Evolutionary conservation across 1,140 invertebrate species (phyloP).

Genomic region (Cepaea nemoralis): DNA sequence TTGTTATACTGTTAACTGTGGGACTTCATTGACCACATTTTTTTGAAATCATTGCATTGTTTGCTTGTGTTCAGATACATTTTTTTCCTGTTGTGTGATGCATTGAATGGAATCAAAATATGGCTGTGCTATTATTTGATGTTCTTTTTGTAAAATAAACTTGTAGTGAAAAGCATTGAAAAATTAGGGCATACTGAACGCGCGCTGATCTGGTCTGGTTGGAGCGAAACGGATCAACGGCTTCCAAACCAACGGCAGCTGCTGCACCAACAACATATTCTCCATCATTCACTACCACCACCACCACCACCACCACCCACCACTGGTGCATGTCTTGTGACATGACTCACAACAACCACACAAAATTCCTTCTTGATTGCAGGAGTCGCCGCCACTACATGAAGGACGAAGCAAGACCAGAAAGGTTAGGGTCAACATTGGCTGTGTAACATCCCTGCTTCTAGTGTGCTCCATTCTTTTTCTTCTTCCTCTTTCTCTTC

Average conservation of each 20-base stretch:
- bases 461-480: too few relatives aligned
- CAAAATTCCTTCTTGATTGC: conserved; percentile 38
- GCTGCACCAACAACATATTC: conserved; percentile 23
- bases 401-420: conserved; percentile 36
- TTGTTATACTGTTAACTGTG: too few relatives aligned
- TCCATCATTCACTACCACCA: conserved; percentile 17
- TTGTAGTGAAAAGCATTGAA: too few relatives aligned
- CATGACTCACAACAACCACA: conserved; percentile 29
- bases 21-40: too few relatives aligned
- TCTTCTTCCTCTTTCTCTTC: too few relatives aligned
- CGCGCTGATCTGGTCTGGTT: background rate
- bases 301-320: conserved; percentile 28
- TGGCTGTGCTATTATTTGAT: too few relatives aligned
- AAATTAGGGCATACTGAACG: conserved; percentile 25
- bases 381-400: conserved; percentile 31
- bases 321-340: conserved; percentile 28
- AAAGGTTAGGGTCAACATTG: conserved; percentile 32
- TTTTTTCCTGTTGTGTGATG: too few relatives aligned
- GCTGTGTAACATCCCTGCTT: too few relatives aligned
- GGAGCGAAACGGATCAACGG: conserved; percentile 5
- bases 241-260: conserved; percentile 21
- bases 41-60: too few relatives aligned
- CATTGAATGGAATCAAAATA: too few relatives aligned
- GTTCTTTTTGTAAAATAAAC: too few relatives aligned
- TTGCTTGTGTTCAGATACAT: too few relatives aligned